These are phyloP conservation scores for Datnioides undecimradiatus DNA, from an alignment of 2,113 vertebrate genomes.

Conservation along the genomic window DNA sequence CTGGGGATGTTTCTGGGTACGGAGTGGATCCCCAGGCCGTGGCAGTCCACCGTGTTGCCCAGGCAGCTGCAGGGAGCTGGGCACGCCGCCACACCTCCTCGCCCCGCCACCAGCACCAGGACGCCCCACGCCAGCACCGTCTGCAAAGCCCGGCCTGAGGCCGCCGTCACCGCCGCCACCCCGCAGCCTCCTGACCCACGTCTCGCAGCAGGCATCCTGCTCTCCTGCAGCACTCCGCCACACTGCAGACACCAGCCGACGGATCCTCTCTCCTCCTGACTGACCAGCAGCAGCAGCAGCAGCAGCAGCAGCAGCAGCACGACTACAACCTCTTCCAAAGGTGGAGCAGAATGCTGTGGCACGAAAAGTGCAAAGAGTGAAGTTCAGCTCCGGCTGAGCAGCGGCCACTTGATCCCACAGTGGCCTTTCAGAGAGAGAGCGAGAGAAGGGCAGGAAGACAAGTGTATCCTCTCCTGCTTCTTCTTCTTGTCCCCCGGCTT, in stretches of 20 bases:
- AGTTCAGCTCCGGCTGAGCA: constrained; percentile 50
- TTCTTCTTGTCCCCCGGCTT: constrained; percentile 46
- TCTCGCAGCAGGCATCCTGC: constrained; percentile 61
- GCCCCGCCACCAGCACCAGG: constrained; percentile 69
- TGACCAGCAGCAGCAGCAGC: neutral
- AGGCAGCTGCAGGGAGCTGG: constrained; percentile 92
- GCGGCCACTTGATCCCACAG: constrained; percentile 64
- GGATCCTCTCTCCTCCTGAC: constrained; percentile 9
- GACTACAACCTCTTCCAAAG: constrained; percentile 2
- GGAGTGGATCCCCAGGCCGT: constrained; percentile 88
- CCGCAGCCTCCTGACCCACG: constrained; percentile 52
- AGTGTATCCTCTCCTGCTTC: constrained; percentile 46
- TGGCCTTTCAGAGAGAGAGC: constrained; percentile 48
- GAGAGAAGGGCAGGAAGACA: constrained; percentile 20
- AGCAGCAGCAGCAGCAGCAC: neutral
- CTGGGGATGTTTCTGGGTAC: constrained; percentile 91
- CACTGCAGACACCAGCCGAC: constrained; percentile 44
- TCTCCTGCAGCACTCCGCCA: constrained; percentile 35
- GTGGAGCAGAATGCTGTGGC: constrained; percentile 15
- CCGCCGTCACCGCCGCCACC: constrained; percentile 10
- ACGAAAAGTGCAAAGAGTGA: constrained; percentile 2
- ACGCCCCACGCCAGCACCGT: constrained; percentile 76
- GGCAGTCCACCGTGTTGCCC: constrained; percentile 93
- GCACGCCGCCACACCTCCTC: constrained; percentile 79
- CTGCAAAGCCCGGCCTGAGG: constrained; percentile 54